Percentiles rank a stretch among this genome's conserved stretches.
Evolutionary conservation across 2,797 vertebrate species (phyloP).

Genomic region (Pseudochaenichthys georgianus): DNA sequence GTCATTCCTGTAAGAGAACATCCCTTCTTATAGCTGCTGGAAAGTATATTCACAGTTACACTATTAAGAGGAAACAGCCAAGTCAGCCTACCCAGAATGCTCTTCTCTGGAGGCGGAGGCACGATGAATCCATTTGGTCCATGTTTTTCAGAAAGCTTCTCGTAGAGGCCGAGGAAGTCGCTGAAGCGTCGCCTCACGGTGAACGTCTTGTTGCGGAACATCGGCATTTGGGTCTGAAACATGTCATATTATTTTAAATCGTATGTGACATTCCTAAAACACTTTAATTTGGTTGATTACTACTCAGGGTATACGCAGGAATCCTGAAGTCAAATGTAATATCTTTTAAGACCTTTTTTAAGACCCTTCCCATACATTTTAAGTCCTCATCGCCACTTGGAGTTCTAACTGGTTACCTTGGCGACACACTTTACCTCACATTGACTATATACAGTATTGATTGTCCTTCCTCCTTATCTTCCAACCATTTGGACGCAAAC

Average conservation of each 20-base stretch:
- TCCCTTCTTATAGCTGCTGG: background rate
- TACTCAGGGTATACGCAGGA: background rate
- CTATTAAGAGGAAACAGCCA: background rate
- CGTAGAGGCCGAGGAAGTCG: constrained; percentile 97
- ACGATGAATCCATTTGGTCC: constrained; percentile 93
- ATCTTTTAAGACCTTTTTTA: too few species aligned
- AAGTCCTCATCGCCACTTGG: too few species aligned
- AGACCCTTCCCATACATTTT: too few species aligned
- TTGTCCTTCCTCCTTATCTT: too few species aligned
- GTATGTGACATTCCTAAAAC: background rate
- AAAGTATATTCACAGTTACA: background rate
- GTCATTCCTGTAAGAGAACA: constrained; percentile 91
- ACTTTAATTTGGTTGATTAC: background rate
- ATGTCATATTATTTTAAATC: background rate
- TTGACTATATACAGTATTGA: too few species aligned
- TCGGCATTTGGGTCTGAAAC: constrained; percentile 90
- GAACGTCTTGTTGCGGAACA: constrained; percentile 94
- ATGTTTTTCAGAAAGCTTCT: constrained; percentile 96
- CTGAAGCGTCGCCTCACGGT: constrained; percentile 96
- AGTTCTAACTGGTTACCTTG: too few species aligned
- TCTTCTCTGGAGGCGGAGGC: constrained; percentile 97
- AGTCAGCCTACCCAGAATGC: constrained; percentile 90
- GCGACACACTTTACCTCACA: too few species aligned
- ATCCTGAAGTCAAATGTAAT: too few species aligned
- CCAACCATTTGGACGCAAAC: too few species aligned